Percentiles rank a stretch among this genome's conserved stretches.
These are phyloP conservation scores for Lethenteron camtschaticum DNA, from an alignment of 2,113 vertebrate genomes.

Conservation along the genomic window DNA sequence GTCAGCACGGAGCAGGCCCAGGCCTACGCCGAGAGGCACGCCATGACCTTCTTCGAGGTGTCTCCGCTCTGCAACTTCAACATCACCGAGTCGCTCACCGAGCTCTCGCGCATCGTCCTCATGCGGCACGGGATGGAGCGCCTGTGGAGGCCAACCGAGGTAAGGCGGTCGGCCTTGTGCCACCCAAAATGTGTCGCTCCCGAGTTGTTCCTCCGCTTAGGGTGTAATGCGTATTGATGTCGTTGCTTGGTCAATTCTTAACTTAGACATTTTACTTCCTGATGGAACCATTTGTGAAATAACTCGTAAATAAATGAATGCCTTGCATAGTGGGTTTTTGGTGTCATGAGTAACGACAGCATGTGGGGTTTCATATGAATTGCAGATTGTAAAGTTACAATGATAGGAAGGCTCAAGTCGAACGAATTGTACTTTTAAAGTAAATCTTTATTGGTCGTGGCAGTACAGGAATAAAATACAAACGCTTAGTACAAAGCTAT, in stretches of 20 bases:
- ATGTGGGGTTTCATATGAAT: too few relatives aligned
- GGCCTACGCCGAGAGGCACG: constrained; percentile 80
- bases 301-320: not conserved
- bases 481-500: too few relatives aligned
- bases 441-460: too few relatives aligned
- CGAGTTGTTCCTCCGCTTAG: not conserved
- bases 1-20: constrained; percentile 84
- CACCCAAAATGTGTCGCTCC: not conserved
- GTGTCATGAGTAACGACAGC: too few relatives aligned
- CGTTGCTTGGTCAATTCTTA: not conserved
- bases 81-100: constrained; percentile 84
- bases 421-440: too few relatives aligned
- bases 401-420: too few relatives aligned
- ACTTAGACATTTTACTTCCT: not conserved
- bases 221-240: not conserved
- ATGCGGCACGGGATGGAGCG: constrained; percentile 99
- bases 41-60: constrained; percentile 97
- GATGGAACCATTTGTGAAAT: not conserved
- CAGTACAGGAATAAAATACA: too few relatives aligned
- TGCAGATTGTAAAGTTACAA: too few relatives aligned
- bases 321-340: too few relatives aligned
- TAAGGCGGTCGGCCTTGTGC: constrained; percentile 17
- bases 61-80: constrained; percentile 97
- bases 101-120: constrained; percentile 81
- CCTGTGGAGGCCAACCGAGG: constrained; percentile 91